phyloP scores from a whole-genome alignment of 1,140 invertebrate genomes.

The Euglossa dilemma region DNA sequence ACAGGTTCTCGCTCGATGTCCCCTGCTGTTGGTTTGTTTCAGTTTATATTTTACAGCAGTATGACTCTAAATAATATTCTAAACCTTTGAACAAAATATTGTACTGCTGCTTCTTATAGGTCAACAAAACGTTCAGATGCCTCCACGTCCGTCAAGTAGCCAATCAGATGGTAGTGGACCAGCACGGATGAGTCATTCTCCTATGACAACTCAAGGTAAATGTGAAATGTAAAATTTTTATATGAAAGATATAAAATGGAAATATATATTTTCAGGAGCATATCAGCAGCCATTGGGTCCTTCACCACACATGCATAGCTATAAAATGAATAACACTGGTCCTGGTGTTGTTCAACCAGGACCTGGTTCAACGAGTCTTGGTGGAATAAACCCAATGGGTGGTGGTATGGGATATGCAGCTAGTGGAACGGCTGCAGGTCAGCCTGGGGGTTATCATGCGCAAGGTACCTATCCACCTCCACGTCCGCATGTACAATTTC shows the following conservation, averaged over 20 bases:
- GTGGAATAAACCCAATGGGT: conserved; percentile 78
- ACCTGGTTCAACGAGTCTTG: conserved; percentile 75
- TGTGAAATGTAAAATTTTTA: background rate
- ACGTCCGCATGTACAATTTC: conserved; percentile 80
- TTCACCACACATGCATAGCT: conserved; percentile 84
- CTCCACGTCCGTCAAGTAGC: conserved; percentile 94
- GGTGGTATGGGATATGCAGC: conserved; percentile 79
- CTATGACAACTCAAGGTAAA: conserved; percentile 87
- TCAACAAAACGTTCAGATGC: conserved; percentile 95
- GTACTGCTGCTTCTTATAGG: conserved; percentile 81
- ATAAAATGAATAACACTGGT: conserved; percentile 83
- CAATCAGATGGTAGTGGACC: conserved; percentile 91
- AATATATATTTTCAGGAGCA: conserved; percentile 75
- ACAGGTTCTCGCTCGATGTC: conserved; percentile 97
- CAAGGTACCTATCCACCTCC: conserved; percentile 80
- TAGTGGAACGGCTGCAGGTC: conserved; percentile 78
- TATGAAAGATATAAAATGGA: background rate
- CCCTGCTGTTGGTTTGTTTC: conserved; percentile 93
- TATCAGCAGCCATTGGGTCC: conserved; percentile 86
- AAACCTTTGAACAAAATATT: background rate
- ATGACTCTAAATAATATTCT: background rate
- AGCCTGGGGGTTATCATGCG: conserved; percentile 79
- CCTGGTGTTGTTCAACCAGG: conserved; percentile 78
- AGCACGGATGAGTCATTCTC: conserved; percentile 88
- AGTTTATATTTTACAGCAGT: background rate